Evolutionary conservation across 1,140 invertebrate species (phyloP).

Genomic region (Ericerus pela): DNA sequence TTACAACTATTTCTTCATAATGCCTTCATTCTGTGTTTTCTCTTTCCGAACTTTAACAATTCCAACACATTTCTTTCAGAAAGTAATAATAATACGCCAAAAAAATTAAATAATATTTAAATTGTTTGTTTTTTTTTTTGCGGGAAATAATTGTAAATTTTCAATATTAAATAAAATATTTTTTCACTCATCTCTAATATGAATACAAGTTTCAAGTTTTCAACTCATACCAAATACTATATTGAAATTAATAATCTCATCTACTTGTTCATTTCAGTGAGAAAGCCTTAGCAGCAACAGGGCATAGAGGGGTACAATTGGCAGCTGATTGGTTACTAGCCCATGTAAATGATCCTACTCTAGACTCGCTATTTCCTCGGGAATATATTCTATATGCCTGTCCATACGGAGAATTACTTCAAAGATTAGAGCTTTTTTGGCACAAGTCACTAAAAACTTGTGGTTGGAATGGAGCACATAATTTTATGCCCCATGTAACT

Average conservation of each 20-base stretch:
- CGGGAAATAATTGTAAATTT: not conserved
- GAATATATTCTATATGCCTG: conserved; percentile 77
- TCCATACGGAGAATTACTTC: conserved; percentile 54
- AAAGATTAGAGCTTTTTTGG: conserved; percentile 62
- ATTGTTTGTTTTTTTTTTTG: not conserved
- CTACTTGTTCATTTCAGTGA: conserved; percentile 39
- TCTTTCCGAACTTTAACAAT: no score
- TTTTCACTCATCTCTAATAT: not conserved
- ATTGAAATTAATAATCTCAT: not conserved
- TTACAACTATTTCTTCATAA: no score
- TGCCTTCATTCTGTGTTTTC: no score
- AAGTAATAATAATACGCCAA: no score
- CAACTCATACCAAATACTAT: not conserved
- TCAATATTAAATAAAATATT: not conserved
- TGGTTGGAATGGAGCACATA: conserved; percentile 77
- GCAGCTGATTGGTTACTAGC: conserved; percentile 80
- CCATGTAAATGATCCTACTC: conserved; percentile 64
- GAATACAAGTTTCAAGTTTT: not conserved
- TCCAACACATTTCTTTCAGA: no score
- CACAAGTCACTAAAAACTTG: conserved; percentile 52
- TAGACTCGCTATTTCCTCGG: conserved; percentile 56
- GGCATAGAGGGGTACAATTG: conserved; percentile 65
- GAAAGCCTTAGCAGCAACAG: conserved; percentile 78
- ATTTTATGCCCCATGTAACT: conserved; percentile 77
- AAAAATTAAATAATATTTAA: no score